Percentiles rank a stretch among this genome's conserved stretches.
Evolutionary conservation across 2,888 invertebrate species (phyloP).

Genomic region (Nesidiocoris tenuis): DNA sequence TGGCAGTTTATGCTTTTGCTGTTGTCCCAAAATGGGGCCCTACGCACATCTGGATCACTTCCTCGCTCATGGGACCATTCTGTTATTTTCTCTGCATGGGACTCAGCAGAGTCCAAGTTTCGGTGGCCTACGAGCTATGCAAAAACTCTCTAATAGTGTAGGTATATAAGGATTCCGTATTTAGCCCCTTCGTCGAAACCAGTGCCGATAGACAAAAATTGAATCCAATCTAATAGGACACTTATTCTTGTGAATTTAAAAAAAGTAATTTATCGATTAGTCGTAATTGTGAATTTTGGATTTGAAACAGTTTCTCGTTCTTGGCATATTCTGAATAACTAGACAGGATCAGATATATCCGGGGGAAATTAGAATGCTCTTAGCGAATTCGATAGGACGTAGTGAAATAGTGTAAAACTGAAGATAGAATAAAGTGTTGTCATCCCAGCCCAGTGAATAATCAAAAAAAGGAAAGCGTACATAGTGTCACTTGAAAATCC

Average conservation of each 20-base stretch:
- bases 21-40: no score
- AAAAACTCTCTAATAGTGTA: no score
- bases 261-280: background rate
- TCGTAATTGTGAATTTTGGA: conserved; percentile 7
- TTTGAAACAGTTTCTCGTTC: background rate
- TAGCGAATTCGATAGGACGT: background rate
- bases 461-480: background rate
- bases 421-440: background rate
- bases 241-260: conserved; percentile 16
- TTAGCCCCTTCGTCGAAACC: conserved; percentile 18
- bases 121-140: no score
- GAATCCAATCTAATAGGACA: background rate
- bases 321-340: background rate
- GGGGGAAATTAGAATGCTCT: background rate
- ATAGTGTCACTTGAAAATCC: background rate
- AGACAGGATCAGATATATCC: background rate
- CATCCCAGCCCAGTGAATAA: background rate
- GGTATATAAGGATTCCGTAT: conserved; percentile 8
- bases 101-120: no score
- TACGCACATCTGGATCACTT: no score
- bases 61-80: no score
- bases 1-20: no score
- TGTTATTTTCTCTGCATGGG: no score
- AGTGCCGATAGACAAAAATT: conserved; percentile 22
- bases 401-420: background rate